Evolutionary conservation across 2,888 invertebrate genomes (phyloP).

Genomic region (Drosophila antonietae): DNA sequence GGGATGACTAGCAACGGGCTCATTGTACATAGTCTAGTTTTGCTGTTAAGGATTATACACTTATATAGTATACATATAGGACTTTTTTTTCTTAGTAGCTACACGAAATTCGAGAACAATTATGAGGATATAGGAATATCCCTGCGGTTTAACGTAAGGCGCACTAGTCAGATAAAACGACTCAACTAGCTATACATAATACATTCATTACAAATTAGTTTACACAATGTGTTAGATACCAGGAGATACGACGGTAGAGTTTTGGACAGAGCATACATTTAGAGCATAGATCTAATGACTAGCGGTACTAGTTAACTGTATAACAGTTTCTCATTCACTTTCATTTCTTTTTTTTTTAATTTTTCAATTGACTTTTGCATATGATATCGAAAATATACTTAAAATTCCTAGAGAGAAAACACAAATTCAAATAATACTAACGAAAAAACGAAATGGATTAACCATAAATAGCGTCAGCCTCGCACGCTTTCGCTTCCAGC

Average conservation of each 20-base stretch:
- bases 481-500: conserved; percentile 43
- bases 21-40: conserved; percentile 33
- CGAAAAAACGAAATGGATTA: conserved; percentile 12
- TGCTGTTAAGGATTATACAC: conserved; percentile 21
- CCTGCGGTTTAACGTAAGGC: conserved; percentile 31
- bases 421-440: conserved; percentile 6
- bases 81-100: conserved; percentile 36
- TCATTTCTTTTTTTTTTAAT: conserved; percentile 9
- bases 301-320: conserved; percentile 54
- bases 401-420: conserved; percentile 6
- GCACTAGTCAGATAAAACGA: conserved; percentile 50
- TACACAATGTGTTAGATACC: conserved; percentile 14
- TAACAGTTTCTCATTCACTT: conserved; percentile 35
- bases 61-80: conserved; percentile 17
- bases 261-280: conserved; percentile 9
- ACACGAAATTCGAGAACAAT: conserved; percentile 7
- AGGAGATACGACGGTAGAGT: conserved; percentile 1
- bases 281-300: conserved; percentile 23
- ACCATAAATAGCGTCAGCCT: conserved; percentile 9
- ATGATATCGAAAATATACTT: conserved; percentile 4
- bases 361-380: too few species aligned
- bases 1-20: conserved; percentile 22
- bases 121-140: conserved; percentile 7
- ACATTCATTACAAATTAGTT: conserved; percentile 15
- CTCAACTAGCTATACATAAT: conserved; percentile 49